Evolutionary conservation across 2,113 vertebrate species (phyloP), one percentile per base, ranked within the genome.

Genomic region (Nansenia antarctica): DNA sequence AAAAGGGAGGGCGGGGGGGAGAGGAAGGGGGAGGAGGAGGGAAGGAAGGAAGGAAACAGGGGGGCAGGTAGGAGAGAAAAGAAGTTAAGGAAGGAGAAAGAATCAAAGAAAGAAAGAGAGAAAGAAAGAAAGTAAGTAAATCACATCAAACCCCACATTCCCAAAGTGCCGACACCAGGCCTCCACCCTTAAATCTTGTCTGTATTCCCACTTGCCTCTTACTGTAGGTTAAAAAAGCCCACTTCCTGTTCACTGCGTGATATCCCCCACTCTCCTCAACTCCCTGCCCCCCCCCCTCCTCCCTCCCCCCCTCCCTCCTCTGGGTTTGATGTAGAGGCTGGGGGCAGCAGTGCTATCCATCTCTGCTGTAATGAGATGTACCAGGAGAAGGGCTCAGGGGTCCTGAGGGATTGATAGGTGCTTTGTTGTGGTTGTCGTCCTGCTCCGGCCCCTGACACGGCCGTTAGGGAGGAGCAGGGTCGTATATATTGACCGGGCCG

Each of bases 311-410:
- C 12, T 31, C 9, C 18, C 34, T 34, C 15, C 30, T 54, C 31
- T 39, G 9, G n/a, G 34, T 62, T 65, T 67, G 61, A 72, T 70
- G 55, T 63, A 74, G 37, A 12, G 22, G 52, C 67, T 64, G 80
- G 73, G 81, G 78, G 72, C 75, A 57, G 69, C 31, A 57, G 39
- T 37, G 69, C 69, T 59, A 67, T 84, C 53, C 47, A 72, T 79
- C 77, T 73, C 70, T 78, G 29, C 72, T 82, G 74, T 89, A 88
- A 90, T 79, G 80, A 89, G 73, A 86, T 84, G 80, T n/a, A 84
- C 83, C 69, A 62, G 70, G 80, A n/a, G 73, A 80, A 64, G 65
- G n/a, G 65, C 31, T 14, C n/a, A n/a, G n/a, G n/a, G n/a, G 7
- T 70, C 60, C 69, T 60, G 54, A 35, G 62, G 52, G 49, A 85